Conservation (phyloP, 2,888 invertebrate species). For the Habrosyne pyritoides region DNA sequence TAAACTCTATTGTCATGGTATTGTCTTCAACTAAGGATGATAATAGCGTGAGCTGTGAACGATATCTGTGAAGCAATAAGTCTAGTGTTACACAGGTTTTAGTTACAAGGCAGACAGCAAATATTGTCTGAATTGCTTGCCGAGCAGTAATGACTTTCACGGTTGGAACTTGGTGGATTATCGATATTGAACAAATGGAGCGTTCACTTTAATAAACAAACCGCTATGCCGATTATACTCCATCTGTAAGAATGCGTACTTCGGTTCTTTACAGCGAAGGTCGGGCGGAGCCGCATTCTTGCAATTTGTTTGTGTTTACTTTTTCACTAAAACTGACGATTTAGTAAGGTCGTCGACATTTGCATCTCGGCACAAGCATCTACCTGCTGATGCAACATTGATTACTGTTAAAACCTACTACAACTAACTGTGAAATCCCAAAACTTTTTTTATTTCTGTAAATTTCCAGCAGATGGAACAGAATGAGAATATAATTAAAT, state of each 20-base stretch:
- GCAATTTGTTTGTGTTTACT: neutral
- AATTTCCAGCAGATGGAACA: neutral
- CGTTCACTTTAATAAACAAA: constrained; percentile 14
- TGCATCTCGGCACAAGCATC: neutral
- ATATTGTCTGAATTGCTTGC: constrained; percentile 1
- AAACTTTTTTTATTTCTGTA: neutral
- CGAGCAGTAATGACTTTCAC: neutral
- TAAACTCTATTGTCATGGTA: constrained; percentile 4
- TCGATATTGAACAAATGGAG: neutral
- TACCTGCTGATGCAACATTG: too few relatives aligned
- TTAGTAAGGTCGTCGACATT: neutral
- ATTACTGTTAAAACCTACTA: too few relatives aligned
- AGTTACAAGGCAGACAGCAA: neutral
- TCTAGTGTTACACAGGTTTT: neutral
- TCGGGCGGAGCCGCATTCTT: neutral
- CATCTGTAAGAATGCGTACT: neutral
- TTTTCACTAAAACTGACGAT: neutral
- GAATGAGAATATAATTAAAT: neutral
- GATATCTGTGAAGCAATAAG: neutral
- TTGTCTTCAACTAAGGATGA: neutral
- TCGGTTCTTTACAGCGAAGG: neutral
- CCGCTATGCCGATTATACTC: constrained; percentile 5
- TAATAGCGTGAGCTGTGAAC: neutral
- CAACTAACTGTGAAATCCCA: too few relatives aligned
- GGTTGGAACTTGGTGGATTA: neutral